phyloP scores from a whole-genome alignment of 2,113 vertebrate species.

The Dermatemys mawii region DNA sequence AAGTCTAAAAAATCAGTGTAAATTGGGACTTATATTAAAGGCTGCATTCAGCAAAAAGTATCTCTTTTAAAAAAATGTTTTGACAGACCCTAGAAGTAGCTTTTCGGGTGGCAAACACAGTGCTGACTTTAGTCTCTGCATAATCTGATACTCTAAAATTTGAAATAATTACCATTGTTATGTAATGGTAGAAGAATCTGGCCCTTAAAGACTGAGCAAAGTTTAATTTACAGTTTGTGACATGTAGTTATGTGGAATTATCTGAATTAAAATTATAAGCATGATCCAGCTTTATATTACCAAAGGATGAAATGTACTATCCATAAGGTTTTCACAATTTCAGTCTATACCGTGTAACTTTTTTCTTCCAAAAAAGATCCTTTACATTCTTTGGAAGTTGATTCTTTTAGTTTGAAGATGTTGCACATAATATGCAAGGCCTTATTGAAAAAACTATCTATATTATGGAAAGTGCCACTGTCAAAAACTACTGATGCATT shows the following conservation, averaged over 20 bases:
- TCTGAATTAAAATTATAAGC: too few species aligned
- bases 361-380: background rate
- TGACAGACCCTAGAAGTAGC: background rate
- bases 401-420: background rate
- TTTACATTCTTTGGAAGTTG: background rate
- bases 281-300: too few species aligned
- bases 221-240: background rate
- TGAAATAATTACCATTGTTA: background rate
- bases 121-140: background rate
- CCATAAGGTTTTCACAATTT: too few species aligned
- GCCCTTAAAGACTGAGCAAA: background rate
- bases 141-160: background rate
- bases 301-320: too few species aligned
- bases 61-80: background rate
- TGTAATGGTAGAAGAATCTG: background rate
- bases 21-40: background rate
- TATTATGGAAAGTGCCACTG: background rate
- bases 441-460: too few species aligned
- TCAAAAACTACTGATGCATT: background rate
- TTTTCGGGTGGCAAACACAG: background rate
- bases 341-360: background rate
- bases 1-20: accelerated
- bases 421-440: background rate
- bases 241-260: background rate
- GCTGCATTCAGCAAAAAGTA: background rate